Percentiles rank a stretch among this genome's conserved stretches.
Evolutionary conservation across 2,113 vertebrate genomes (phyloP).

Genomic region (Serinus canaria): DNA sequence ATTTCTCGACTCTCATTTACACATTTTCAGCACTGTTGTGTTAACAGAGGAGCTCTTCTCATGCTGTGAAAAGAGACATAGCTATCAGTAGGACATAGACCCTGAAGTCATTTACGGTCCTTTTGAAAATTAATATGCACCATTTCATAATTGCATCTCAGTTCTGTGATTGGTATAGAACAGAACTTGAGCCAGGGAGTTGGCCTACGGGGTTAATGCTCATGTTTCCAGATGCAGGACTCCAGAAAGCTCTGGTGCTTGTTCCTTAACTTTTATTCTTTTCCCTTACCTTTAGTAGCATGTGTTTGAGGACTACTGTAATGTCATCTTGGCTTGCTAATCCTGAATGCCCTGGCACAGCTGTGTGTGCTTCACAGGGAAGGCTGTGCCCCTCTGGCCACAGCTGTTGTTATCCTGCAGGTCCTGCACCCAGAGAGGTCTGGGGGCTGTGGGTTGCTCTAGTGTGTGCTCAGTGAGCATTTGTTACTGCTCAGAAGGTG

Average conservation of each 20-base stretch:
- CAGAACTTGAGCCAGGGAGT: not conserved
- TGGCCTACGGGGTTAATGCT: not conserved
- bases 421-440: not conserved
- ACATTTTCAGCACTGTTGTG: not conserved
- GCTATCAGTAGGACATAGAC: not conserved
- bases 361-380: not conserved
- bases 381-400: not conserved
- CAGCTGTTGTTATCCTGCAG: not conserved
- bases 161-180: not conserved
- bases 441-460: not conserved
- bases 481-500: not conserved
- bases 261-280: not conserved
- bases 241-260: not conserved
- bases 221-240: not conserved
- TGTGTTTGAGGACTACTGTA: not conserved
- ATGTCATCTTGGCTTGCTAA: not conserved
- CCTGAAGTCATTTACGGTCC: not conserved
- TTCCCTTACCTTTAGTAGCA: not conserved
- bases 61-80: not conserved
- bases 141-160: conserved; percentile 11
- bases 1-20: not conserved
- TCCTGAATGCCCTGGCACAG: not conserved
- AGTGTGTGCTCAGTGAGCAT: not conserved
- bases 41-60: not conserved
- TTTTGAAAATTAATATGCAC: conserved; percentile 42